A percentile compares a stretch with the other conserved stretches of the same genome.
Conservation (phyloP, 2,113 vertebrate genomes). For the Mirza zaza region DNA sequence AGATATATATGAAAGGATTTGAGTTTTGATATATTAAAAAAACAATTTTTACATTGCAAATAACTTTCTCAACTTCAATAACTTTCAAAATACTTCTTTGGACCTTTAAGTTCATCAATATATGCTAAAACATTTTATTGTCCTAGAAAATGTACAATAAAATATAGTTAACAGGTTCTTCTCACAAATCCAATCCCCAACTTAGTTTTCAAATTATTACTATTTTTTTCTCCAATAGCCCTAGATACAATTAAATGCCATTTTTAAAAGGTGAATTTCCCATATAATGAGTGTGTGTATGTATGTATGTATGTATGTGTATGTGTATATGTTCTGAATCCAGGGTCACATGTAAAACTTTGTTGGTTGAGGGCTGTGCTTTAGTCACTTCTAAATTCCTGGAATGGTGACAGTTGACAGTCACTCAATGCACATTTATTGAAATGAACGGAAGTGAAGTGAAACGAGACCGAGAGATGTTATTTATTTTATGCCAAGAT, state of each 20-base stretch:
- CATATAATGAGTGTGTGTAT: neutral
- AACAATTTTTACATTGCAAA: slow-evolving; percentile 1
- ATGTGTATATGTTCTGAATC: neutral
- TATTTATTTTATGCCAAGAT: neutral
- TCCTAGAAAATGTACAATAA: neutral
- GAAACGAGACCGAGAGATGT: neutral
- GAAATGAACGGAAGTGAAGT: neutral
- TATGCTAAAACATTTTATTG: neutral
- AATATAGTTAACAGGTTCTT: neutral
- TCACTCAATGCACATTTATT: accelerated
- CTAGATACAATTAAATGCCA: neutral
- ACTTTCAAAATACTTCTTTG: neutral
- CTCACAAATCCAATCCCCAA: neutral
- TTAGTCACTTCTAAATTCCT: neutral
- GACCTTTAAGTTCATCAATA: neutral
- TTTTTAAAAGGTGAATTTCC: neutral
- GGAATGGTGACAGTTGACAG: neutral
- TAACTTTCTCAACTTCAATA: neutral
- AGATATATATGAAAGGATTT: neutral
- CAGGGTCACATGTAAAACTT: neutral
- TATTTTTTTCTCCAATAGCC: neutral
- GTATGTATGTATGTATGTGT: neutral
- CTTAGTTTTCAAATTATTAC: neutral
- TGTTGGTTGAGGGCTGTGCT: neutral
- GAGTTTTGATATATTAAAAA: neutral